phyloP scores from a whole-genome alignment of 2,113 vertebrate species.

The Calyptomena viridis region DNA sequence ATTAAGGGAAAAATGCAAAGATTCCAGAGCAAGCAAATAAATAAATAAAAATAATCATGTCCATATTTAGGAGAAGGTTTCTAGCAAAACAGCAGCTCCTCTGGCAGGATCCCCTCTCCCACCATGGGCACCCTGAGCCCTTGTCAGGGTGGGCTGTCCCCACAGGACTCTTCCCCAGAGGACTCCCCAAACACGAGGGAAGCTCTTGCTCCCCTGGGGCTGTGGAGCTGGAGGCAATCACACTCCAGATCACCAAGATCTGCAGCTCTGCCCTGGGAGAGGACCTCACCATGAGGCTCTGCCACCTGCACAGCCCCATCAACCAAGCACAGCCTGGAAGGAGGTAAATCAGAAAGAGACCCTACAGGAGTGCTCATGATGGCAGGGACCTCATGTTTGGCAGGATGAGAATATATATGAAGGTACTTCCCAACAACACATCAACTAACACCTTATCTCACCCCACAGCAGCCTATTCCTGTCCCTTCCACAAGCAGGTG shows the following conservation, averaged over 20 bases:
- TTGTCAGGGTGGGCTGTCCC: background rate
- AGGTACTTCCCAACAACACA: background rate
- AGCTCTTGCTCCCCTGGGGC: fast-evolving
- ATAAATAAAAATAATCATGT: background rate
- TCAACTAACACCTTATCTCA: background rate
- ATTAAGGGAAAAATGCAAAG: constrained; percentile 11
- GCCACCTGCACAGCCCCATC: background rate
- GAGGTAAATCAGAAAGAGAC: background rate
- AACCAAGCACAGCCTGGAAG: fast-evolving
- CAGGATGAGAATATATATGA: background rate
- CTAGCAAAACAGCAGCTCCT: background rate
- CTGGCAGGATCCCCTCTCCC: background rate
- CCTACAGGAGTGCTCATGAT: background rate
- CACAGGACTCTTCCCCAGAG: background rate
- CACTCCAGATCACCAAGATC: background rate
- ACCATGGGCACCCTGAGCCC: background rate
- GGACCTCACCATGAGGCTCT: background rate
- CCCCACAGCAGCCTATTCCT: background rate
- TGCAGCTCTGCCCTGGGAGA: background rate
- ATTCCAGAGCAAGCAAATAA: background rate
- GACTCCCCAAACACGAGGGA: background rate
- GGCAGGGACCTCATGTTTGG: background rate
- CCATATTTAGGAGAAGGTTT: background rate
- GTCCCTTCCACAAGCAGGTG: background rate
- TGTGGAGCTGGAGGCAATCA: fast-evolving